Percentiles rank a stretch among this genome's conserved stretches.
Conservation (phyloP, 1,140 invertebrate species). For the Philaenus spumarius region DNA sequence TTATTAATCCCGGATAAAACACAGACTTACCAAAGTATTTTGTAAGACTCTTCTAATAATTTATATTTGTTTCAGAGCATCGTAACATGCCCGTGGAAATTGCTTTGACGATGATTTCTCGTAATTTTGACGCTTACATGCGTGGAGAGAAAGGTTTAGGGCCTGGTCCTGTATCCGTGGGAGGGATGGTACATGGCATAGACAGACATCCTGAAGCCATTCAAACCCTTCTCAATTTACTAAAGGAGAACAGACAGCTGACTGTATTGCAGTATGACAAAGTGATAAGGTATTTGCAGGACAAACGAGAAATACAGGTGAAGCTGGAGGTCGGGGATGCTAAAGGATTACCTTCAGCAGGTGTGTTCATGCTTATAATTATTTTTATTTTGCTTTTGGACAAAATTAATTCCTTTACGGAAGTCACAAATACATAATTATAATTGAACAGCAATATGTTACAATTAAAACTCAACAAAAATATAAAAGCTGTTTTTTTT, state of each 20-base stretch:
- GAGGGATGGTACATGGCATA: conserved; percentile 36
- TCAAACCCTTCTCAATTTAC: conserved; percentile 64
- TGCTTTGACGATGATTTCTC: conserved; percentile 67
- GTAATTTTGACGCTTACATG: conserved; percentile 75
- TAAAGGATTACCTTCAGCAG: conserved; percentile 19
- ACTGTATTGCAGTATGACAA: conserved; percentile 74
- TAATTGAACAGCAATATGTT: neutral
- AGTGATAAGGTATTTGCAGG: conserved; percentile 71
- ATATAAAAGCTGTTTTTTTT: no score
- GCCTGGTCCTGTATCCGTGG: conserved; percentile 21
- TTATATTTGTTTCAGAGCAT: conserved; percentile 69
- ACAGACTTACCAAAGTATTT: no score
- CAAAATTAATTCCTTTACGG: neutral
- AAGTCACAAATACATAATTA: neutral
- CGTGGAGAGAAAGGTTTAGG: conserved; percentile 15
- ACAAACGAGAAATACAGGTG: conserved; percentile 62
- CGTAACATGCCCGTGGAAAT: conserved; percentile 93
- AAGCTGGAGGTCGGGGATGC: conserved; percentile 59
- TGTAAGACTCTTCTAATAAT: no score
- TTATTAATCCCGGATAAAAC: no score
- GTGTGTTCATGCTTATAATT: neutral
- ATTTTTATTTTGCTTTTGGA: neutral
- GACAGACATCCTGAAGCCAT: conserved; percentile 61
- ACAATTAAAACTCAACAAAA: no score
- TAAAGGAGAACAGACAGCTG: conserved; percentile 71